These are phyloP conservation scores for Nautilus pompilius DNA, from an alignment of 1,140 invertebrate species.

Conservation along the genomic window DNA sequence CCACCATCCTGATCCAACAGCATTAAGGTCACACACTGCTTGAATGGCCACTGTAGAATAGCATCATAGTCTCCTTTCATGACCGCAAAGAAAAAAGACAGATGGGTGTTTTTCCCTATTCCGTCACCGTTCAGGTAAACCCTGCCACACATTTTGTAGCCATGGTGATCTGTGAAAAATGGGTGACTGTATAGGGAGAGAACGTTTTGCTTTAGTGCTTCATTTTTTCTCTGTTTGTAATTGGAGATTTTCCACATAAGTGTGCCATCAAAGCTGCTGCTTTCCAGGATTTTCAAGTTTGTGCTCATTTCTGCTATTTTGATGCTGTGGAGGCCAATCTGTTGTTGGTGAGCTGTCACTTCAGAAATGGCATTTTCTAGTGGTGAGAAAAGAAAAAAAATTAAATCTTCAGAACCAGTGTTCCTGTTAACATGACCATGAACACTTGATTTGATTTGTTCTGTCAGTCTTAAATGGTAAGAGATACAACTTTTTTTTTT, in stretches of 20 bases:
- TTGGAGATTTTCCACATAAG: slow-evolving; percentile 46
- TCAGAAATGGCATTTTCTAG: no score
- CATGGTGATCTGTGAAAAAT: slow-evolving; percentile 44
- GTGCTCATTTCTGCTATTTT: no score
- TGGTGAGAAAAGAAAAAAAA: no score
- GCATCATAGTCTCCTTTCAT: slow-evolving; percentile 50
- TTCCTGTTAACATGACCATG: no score
- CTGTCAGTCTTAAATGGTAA: no score
- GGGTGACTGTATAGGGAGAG: slow-evolving; percentile 47
- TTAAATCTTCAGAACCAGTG: no score
- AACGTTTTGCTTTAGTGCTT: slow-evolving; percentile 39
- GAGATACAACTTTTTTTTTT: no score
- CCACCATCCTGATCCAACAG: slow-evolving; percentile 43
- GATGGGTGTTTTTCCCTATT: slow-evolving; percentile 47
- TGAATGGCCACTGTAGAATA: slow-evolving; percentile 49
- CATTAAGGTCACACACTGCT: slow-evolving; percentile 45
- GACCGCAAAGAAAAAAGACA: slow-evolving; percentile 52
- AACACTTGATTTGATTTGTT: no score
- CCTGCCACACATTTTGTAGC: slow-evolving; percentile 80
- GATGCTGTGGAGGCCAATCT: no score
- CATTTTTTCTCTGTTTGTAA: slow-evolving; percentile 32
- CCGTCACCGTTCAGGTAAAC: slow-evolving; percentile 75
- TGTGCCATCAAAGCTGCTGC: slow-evolving; percentile 44
- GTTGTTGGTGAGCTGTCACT: no score
- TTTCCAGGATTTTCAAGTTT: no score